Percentiles rank a stretch among this genome's conserved stretches.
phyloP scores from a whole-genome alignment of 2,113 vertebrate species.

The Pollimyrus isidori region DNA sequence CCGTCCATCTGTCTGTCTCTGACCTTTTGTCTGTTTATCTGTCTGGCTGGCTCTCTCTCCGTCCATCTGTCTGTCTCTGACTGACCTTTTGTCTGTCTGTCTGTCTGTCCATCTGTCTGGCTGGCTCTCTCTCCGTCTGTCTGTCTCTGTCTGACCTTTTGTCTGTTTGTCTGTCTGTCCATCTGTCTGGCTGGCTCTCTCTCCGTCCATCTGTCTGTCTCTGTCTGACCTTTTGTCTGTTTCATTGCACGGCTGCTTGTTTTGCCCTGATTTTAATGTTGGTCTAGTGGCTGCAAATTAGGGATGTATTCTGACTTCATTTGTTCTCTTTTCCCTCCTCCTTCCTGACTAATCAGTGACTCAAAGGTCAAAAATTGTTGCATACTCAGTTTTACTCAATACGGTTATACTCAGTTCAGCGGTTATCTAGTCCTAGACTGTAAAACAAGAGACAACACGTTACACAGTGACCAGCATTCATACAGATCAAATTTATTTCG shows the following conservation, averaged over 20 bases:
- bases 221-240: not conserved
- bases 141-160: not conserved
- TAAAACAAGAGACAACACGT: not conserved
- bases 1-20: not conserved
- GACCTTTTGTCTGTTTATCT: not conserved
- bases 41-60: no score
- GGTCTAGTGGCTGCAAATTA: not conserved
- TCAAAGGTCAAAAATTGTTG: not conserved
- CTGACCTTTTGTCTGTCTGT: conserved; percentile 3
- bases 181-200: not conserved
- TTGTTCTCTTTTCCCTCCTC: not conserved
- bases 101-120: no score
- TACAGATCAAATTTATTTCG: not conserved
- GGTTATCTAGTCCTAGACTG: not conserved
- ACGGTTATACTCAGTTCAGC: not conserved
- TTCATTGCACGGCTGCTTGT: not conserved
- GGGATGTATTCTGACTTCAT: not conserved
- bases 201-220: not conserved
- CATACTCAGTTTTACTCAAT: not conserved
- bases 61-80: not conserved
- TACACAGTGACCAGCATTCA: not conserved
- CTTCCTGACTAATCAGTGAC: not conserved
- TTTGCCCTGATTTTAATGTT: not conserved
- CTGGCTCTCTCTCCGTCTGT: not conserved
- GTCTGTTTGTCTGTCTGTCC: not conserved